Conservation (phyloP, 1,140 invertebrate species). For the Sitophilus oryzae region DNA sequence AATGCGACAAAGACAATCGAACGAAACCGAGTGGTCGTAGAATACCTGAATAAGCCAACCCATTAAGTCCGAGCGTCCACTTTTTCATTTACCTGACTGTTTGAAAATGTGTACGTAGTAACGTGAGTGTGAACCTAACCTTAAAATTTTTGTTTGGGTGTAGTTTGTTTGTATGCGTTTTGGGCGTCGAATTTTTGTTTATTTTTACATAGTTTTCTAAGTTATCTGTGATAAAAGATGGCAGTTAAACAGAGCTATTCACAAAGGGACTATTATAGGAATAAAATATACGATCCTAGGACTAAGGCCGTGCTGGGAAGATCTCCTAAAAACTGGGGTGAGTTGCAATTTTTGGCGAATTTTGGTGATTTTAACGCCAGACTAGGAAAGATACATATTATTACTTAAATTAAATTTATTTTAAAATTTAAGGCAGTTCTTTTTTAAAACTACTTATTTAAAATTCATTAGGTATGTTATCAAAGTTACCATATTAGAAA, state of each 20-base stretch:
- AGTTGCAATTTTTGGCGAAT: slow-evolving; percentile 9
- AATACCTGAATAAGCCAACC: no score
- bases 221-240: slow-evolving; percentile 1
- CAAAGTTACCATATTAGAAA: no score
- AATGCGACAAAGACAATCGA: neutral
- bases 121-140: neutral
- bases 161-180: neutral
- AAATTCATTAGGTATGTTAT: no score
- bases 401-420: no score
- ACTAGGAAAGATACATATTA: no score
- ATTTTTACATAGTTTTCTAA: neutral
- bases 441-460: no score
- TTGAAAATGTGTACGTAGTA: slow-evolving; percentile 1
- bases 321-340: slow-evolving; percentile 70
- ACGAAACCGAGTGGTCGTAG: neutral
- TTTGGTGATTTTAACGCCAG: no score
- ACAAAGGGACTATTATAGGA: slow-evolving; percentile 24
- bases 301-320: slow-evolving; percentile 67
- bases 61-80: no score
- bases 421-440: no score
- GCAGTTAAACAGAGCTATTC: slow-evolving; percentile 14
- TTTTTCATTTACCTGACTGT: neutral
- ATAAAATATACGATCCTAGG: slow-evolving; percentile 61
- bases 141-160: slow-evolving; percentile 13
- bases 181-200: neutral